Evolutionary conservation across 2,113 vertebrate genomes (phyloP).

Genomic region (Meriones unguiculatus): DNA sequence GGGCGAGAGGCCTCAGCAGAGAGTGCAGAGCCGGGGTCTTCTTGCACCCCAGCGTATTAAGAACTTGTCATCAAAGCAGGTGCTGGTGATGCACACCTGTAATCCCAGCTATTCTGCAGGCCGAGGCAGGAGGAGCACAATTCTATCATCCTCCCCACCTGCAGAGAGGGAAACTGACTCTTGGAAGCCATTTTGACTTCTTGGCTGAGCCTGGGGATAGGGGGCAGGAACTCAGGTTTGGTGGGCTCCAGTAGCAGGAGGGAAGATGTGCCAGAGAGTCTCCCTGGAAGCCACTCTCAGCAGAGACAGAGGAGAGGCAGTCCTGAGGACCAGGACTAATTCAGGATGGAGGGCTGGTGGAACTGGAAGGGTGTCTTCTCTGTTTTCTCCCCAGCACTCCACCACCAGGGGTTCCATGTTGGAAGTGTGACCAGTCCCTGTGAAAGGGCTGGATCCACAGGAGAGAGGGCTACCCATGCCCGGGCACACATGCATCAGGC

Average conservation of each 20-base stretch:
- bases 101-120: not conserved
- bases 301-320: not conserved
- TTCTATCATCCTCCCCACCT: not conserved
- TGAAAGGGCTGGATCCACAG: too few species aligned
- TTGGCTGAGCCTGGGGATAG: not conserved
- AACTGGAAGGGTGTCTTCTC: not conserved
- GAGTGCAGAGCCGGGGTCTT: not conserved
- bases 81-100: too few species aligned
- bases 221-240: not conserved
- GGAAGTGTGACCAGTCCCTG: not conserved
- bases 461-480: not conserved
- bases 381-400: too few species aligned
- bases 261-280: too few species aligned
- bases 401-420: not conserved
- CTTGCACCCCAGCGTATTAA: not conserved
- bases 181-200: not conserved
- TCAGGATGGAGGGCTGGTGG: too few species aligned
- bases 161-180: not conserved
- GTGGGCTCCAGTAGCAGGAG: not conserved
- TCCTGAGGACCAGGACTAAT: not conserved
- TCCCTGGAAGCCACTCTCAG: not conserved
- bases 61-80: not conserved
- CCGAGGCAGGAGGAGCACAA: not conserved
- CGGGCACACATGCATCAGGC: not conserved
- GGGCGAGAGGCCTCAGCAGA: not conserved